Base-by-base conservation (phyloP, 2,888 invertebrate genomes). In the Eueremaeus valkanovi region DNA sequence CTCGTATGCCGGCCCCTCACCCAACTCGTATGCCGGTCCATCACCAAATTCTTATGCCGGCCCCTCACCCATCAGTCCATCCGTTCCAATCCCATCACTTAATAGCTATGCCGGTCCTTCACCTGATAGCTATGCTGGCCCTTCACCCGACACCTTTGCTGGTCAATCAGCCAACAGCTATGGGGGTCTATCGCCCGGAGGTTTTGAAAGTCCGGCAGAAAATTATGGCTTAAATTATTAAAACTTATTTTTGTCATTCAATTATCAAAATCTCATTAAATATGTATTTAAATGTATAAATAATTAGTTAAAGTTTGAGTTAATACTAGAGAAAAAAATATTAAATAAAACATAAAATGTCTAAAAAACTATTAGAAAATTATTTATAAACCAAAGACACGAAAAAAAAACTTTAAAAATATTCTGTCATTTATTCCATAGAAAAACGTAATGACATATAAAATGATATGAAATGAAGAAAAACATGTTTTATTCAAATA, bases 221-320 rank as follows among this genome's bases (percentile, higher is more conserved):
- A 36, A 33, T n/a, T 66, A 33, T 66, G 33, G 63, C 11, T 66
- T 66, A 66, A 66, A 66, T 66, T 66, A 66, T 66, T 66, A 3
- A 66, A 66, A 58, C 58, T 29, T 58, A 29, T 58, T 58, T 58
- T 24, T 49, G n/a, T 18, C 49, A 18, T n/a, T n/a, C 11, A 49
- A 49, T 49, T n/a, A n/a, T n/a, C n/a, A n/a, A 49, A n/a, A 45
- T n/a, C n/a, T 49, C 49, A 49, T 49, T 49, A n/a, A 49, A 49
- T n/a, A 18, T n/a, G 49, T 49, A n/a, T n/a, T n/a, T n/a, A n/a
- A n/a, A n/a, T n/a, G 21, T 49, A n/a, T 49, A 49, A 49, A 49
- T 49, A 9, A 49, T n/a, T 49, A n/a, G 21, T n/a, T 9, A 40
- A 40, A 40, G 49, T 49, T 49, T 45, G 45, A 8, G 21, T 18